These are phyloP conservation scores for Bostrychus sinensis DNA, from an alignment of 2,113 vertebrate species.

Conservation along the genomic window DNA sequence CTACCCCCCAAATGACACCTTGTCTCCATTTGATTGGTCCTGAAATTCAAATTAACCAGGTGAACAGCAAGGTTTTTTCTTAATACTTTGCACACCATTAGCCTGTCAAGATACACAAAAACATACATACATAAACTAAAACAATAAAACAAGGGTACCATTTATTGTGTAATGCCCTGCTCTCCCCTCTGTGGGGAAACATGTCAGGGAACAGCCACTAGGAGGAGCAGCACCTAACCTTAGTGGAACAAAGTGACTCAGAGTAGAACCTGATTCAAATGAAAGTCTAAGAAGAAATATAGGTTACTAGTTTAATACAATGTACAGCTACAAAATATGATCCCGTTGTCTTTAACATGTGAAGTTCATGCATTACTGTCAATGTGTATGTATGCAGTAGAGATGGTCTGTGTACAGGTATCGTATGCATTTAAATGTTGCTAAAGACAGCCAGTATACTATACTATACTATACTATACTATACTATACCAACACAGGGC, in stretches of 20 bases:
- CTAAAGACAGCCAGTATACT: slow-evolving; percentile 43
- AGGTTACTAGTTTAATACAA: neutral
- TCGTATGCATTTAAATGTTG: slow-evolving; percentile 50
- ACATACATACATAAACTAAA: slow-evolving; percentile 37
- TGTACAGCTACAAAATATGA: slow-evolving; percentile 2
- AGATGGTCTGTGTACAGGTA: slow-evolving; percentile 57
- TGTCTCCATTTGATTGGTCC: slow-evolving; percentile 95
- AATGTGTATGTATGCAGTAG: neutral
- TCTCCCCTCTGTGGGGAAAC: slow-evolving; percentile 47
- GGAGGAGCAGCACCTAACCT: slow-evolving; percentile 75
- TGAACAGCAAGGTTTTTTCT: slow-evolving; percentile 66
- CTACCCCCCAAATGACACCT: slow-evolving; percentile 89
- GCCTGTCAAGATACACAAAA: slow-evolving; percentile 61
- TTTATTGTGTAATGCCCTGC: slow-evolving; percentile 54
- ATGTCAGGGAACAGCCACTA: slow-evolving; percentile 72
- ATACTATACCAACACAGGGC: slow-evolving; percentile 64
- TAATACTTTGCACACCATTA: slow-evolving; percentile 53
- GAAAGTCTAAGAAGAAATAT: slow-evolving; percentile 7
- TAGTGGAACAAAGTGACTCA: slow-evolving; percentile 14
- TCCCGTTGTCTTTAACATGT: neutral
- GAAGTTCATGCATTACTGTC: slow-evolving; percentile 4
- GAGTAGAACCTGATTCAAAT: slow-evolving; percentile 25
- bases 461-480: slow-evolving; percentile 64
- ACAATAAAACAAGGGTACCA: slow-evolving; percentile 51
- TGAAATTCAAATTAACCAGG: slow-evolving; percentile 86